Base-by-base conservation (phyloP, 2,888 invertebrate species). In the Phytoseiulus persimilis region DNA sequence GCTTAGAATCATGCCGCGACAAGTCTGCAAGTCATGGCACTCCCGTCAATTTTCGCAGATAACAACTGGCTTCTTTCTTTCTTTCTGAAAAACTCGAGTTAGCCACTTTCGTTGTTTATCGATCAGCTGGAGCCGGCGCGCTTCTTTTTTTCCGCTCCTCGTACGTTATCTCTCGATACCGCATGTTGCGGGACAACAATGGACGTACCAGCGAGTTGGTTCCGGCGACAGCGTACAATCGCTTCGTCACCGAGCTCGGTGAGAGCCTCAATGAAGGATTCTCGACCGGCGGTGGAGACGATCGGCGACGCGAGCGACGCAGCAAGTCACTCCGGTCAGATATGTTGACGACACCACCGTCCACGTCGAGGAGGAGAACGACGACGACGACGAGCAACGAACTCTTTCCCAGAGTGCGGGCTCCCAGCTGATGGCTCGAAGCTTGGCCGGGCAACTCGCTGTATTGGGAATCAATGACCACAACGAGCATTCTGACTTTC, bases 401-500 rank as follows among this genome's bases (percentile, higher is more conserved):
- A 28, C 65, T 65, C 14, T 65, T 3, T 23, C 65, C 11, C 2
- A 2, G 65, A 23, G 18, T 23, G 65, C 18, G 18, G 65, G 1
- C 65, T 65, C 65, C 65, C 18, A 23, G 65, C 65, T 28, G 65
- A 65, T 23, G 65, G 23, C 18, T 65, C 65, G 2, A 18, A 6
- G 39, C 39, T 39, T 39, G 39, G 39, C 39, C 3, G 9, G 39
- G 39, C 65, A 28, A 65, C 65, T 28, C 14, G 65, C 65, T 65
- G 65, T 65, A 65, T 65, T 65, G 65, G 65, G 65, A 65, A 65
- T 65, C 65, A 65, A 65, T 65, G 65, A 65, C 65, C 65, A 65
- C 65, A 65, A 65, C 65, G 65, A 65, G 65, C 65, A 65, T 28
- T 2, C 65, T 65, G 65, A 65, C 65, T 65, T 14, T 65, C 65